Percentiles rank a stretch among this genome's conserved stretches.
phyloP scores from a whole-genome alignment of 2,113 vertebrate species.

The Stercorarius parasiticus region DNA sequence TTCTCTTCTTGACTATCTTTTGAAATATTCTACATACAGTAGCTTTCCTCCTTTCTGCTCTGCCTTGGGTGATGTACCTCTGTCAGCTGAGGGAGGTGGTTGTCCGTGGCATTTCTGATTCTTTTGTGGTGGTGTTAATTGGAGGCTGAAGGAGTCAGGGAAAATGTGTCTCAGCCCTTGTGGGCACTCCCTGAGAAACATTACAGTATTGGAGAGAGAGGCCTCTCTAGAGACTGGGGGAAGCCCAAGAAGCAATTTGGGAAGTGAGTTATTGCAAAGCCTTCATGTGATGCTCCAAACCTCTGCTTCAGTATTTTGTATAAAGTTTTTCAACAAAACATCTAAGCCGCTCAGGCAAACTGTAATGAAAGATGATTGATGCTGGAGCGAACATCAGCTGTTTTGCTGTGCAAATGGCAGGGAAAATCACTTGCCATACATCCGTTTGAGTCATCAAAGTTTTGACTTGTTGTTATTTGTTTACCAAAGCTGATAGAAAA shows the following conservation, averaged over 20 bases:
- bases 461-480: background rate
- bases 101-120: background rate
- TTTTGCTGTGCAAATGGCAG: background rate
- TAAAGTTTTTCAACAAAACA: background rate
- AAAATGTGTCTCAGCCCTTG: background rate
- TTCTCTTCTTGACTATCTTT: background rate
- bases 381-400: background rate
- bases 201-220: background rate
- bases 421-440: accelerated
- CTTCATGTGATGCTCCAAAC: background rate
- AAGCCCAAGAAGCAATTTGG: background rate
- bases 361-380: background rate
- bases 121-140: background rate
- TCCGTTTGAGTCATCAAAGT: background rate
- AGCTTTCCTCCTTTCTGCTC: accelerated
- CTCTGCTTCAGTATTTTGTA: background rate
- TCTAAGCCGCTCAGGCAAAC: background rate
- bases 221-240: background rate
- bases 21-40: background rate
- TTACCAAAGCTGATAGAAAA: background rate
- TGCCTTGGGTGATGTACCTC: background rate
- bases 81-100: background rate
- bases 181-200: accelerated
- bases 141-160: background rate
- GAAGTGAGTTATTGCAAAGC: background rate